phyloP scores from a whole-genome alignment of 2,888 invertebrate species.

The Gibbula magus region DNA sequence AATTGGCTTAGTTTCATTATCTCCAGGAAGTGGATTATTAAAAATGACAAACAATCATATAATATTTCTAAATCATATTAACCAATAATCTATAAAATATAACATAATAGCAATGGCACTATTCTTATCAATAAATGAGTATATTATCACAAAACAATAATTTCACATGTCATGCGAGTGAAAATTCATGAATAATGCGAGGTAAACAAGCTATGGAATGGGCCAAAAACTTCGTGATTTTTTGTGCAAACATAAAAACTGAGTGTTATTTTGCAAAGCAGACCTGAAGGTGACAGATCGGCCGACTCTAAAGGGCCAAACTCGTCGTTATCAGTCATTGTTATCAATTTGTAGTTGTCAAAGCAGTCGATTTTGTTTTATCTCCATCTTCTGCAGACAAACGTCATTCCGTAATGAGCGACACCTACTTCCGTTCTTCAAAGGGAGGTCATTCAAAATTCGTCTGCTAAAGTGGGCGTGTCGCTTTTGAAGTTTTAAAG shows the following conservation, averaged over 20 bases:
- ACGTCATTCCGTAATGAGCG: neutral
- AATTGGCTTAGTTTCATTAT: too few species aligned
- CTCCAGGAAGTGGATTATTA: too few species aligned
- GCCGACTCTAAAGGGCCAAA: slow-evolving; percentile 53
- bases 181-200: neutral
- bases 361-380: slow-evolving; percentile 5
- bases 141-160: neutral
- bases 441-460: slow-evolving; percentile 8
- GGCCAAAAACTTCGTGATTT: neutral
- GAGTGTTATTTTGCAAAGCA: neutral
- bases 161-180: neutral
- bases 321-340: slow-evolving; percentile 49
- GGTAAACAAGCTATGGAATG: neutral
- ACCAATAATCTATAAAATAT: too few species aligned
- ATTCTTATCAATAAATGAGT: too few species aligned
- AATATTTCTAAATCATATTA: too few species aligned
- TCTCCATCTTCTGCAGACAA: slow-evolving; percentile 5
- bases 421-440: slow-evolving; percentile 4
- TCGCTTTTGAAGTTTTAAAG: neutral
- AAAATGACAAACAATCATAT: too few species aligned
- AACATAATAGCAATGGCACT: too few species aligned
- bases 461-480: neutral
- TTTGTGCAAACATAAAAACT: neutral
- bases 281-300: slow-evolving; percentile 34
- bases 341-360: neutral